Conservation (phyloP, 64 coral and sea anemone genomes). For the Acropora tenuis region DNA sequence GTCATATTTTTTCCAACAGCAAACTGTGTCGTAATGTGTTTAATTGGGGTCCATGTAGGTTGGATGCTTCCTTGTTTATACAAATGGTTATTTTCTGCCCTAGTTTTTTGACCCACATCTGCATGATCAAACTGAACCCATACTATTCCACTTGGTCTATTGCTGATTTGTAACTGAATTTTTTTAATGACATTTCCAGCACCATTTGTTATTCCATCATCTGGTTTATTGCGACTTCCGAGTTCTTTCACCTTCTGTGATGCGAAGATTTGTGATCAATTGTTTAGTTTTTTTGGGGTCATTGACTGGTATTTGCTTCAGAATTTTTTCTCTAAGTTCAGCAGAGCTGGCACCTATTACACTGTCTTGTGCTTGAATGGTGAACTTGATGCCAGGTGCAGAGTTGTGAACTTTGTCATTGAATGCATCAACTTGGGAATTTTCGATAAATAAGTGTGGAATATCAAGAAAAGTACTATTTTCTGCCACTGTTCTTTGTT, state of each 20-base stretch:
- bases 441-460: neutral
- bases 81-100: conserved; percentile 3
- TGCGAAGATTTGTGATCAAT: neutral
- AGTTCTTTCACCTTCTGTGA: conserved; percentile 26
- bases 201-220: conserved; percentile 51
- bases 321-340: conserved; percentile 27
- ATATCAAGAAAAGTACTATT: neutral
- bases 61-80: conserved; percentile 1
- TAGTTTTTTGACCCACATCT: conserved; percentile 13
- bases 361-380: neutral
- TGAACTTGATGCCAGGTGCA: neutral
- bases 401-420: conserved; percentile 8
- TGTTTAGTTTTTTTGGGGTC: conserved; percentile 44
- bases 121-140: conserved; percentile 24
- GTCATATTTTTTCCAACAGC: neutral
- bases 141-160: conserved; percentile 22
- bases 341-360: neutral
- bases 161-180: neutral
- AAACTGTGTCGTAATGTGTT: conserved; percentile 8
- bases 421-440: conserved; percentile 26
- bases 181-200: conserved; percentile 27
- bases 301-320: conserved; percentile 38
- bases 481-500: neutral
- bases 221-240: conserved; percentile 32
- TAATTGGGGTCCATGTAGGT: conserved; percentile 14